Conservation (phyloP, 2,888 invertebrate genomes). For the Drosophila suboccidentalis region DNA sequence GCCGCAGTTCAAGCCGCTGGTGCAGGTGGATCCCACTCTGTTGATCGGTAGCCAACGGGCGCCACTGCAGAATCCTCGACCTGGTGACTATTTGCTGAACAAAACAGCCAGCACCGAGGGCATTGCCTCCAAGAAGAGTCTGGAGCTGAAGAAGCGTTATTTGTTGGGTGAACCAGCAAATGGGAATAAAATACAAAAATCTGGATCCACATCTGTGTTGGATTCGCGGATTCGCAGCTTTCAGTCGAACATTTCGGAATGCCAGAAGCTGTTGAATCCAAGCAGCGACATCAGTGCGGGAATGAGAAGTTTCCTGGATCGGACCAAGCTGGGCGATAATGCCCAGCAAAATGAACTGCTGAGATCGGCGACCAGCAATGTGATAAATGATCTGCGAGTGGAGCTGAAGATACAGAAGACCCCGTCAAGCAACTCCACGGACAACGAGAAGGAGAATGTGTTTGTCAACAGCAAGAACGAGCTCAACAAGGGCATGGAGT, state of each 20-base stretch:
- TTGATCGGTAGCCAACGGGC: conserved; percentile 82
- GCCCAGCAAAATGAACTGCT: conserved; percentile 71
- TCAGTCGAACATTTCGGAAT: conserved; percentile 94
- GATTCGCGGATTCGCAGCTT: conserved; percentile 94
- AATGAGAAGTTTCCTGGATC: conserved; percentile 89
- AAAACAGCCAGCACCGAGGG: conserved; percentile 95
- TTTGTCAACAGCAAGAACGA: conserved; percentile 85
- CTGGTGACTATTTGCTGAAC: conserved; percentile 92
- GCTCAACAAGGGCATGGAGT: conserved; percentile 84
- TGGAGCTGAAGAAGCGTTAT: conserved; percentile 94
- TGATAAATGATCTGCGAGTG: conserved; percentile 83
- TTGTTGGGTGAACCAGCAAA: conserved; percentile 90
- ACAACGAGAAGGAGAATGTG: conserved; percentile 85
- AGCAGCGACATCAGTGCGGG: conserved; percentile 90
- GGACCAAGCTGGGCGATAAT: conserved; percentile 79
- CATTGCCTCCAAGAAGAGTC: conserved; percentile 93
- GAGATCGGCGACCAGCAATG: conserved; percentile 78
- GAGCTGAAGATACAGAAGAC: conserved; percentile 84
- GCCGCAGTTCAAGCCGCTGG: conserved; percentile 85
- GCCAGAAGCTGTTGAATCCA: conserved; percentile 94
- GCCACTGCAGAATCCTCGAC: conserved; percentile 87
- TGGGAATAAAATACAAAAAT: conserved; percentile 91
- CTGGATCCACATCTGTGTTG: conserved; percentile 93
- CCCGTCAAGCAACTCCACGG: conserved; percentile 77
- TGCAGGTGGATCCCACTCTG: conserved; percentile 85